Conservation (phyloP, 2,113 vertebrate species). For the Hippolais icterina region DNA sequence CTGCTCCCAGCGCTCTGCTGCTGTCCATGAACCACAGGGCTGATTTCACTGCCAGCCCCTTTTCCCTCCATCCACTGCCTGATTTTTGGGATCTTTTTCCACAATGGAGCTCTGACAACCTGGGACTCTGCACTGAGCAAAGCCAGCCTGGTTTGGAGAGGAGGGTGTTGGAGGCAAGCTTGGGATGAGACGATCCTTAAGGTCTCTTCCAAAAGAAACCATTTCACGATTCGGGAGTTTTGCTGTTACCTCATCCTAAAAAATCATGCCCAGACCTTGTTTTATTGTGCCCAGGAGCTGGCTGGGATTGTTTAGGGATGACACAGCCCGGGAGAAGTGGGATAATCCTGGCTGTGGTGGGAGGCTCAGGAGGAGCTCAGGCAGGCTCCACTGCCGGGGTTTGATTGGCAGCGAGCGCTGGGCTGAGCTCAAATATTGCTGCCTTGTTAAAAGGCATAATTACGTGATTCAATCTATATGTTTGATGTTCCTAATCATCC, state of each 20-base stretch:
- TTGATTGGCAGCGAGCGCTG: conserved; percentile 59
- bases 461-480: conserved; percentile 28
- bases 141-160: background rate
- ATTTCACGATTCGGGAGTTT: background rate
- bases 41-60: background rate
- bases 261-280: background rate
- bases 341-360: background rate
- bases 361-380: background rate
- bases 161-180: background rate
- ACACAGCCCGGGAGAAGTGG: background rate
- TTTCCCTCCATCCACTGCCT: fast-evolving
- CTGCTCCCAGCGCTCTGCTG: background rate
- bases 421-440: conserved; percentile 62
- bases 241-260: background rate
- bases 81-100: background rate
- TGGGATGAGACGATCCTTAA: background rate
- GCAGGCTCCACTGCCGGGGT: background rate
- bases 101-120: fast-evolving
- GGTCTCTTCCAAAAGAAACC: background rate
- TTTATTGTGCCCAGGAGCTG: background rate
- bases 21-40: fast-evolving
- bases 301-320: background rate
- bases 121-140: background rate
- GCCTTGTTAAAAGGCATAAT: conserved; percentile 48
- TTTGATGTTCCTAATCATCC: conserved; percentile 42